phyloP scores from a whole-genome alignment of 1,140 invertebrate species.

The Antheraea pernyi region DNA sequence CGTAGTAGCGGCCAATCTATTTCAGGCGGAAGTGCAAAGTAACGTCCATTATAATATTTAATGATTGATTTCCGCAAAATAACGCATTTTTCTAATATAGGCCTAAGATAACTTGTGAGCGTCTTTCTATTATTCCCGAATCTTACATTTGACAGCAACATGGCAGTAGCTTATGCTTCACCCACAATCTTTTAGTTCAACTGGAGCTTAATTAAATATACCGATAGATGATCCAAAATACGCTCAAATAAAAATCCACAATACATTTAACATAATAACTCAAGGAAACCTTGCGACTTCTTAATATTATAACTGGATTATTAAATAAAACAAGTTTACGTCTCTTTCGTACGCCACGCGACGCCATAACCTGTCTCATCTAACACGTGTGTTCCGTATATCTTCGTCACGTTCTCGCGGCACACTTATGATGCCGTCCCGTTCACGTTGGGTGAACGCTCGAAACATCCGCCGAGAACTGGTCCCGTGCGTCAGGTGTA shows the following conservation, averaged over 20 bases:
- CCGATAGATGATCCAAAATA: not conserved
- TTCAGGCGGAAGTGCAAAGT: too few relatives aligned
- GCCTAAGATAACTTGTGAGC: too few relatives aligned
- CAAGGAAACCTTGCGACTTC: not conserved
- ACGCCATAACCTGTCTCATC: constrained; percentile 21
- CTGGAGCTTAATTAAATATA: not conserved
- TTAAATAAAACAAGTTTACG: constrained; percentile 31
- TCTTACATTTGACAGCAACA: too few relatives aligned
- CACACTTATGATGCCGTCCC: constrained; percentile 40
- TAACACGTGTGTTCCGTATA: not conserved
- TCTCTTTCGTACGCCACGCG: constrained; percentile 39
- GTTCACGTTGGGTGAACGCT: constrained; percentile 38
- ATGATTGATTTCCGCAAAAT: too few relatives aligned
- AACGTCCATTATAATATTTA: too few relatives aligned
- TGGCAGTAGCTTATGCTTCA: too few relatives aligned
- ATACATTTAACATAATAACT: not conserved
- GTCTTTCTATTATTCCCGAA: too few relatives aligned
- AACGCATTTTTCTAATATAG: too few relatives aligned
- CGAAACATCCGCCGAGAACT: constrained; percentile 41
- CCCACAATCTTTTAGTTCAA: too few relatives aligned
- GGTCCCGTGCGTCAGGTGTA: constrained; percentile 40
- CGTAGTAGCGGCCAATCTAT: too few relatives aligned
- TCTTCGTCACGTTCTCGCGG: constrained; percentile 27
- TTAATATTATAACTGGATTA: constrained; percentile 22
- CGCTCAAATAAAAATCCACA: not conserved